These are phyloP conservation scores for Agelas oroides DNA, from an alignment of 37 sponge, comb jelly and placozoan genomes.

Conservation along the genomic window DNA sequence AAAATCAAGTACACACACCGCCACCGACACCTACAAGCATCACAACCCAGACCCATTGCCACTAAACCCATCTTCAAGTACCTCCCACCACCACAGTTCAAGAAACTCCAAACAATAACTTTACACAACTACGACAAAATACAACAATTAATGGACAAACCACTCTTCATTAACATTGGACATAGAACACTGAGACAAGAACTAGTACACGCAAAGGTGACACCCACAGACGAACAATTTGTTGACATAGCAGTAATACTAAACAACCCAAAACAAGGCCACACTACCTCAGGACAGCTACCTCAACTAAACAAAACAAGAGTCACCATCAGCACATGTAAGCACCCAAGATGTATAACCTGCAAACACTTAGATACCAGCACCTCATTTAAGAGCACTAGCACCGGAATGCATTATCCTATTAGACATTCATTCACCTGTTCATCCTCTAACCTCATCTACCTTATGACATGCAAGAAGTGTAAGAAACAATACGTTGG, in stretches of 20 bases:
- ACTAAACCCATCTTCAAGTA: slow-evolving; percentile 25
- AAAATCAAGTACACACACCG: slow-evolving; percentile 1
- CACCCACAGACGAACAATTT: slow-evolving; percentile 19
- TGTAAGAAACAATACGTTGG: slow-evolving; percentile 53
- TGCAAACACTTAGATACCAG: slow-evolving; percentile 25
- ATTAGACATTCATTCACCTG: slow-evolving; percentile 23
- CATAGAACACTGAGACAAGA: background rate
- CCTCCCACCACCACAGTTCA: slow-evolving; percentile 35
- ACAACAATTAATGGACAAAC: background rate
- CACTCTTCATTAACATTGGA: slow-evolving; percentile 9
- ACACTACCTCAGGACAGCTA: too few species aligned
- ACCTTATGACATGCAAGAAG: too few species aligned
- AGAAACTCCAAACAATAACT: background rate
- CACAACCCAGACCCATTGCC: too few species aligned
- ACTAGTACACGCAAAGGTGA: background rate
- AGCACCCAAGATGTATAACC: slow-evolving; percentile 24
- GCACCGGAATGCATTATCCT: background rate
- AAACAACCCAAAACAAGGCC: too few species aligned
- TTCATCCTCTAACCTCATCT: slow-evolving; percentile 30
- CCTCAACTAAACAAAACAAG: too few species aligned
- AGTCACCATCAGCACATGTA: background rate
- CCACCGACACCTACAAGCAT: background rate
- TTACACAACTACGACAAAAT: slow-evolving; percentile 5
- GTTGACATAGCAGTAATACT: background rate
- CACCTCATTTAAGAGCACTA: slow-evolving; percentile 4